Base-by-base conservation (phyloP, 2,113 vertebrate species). In the Pitta sordida region DNA sequence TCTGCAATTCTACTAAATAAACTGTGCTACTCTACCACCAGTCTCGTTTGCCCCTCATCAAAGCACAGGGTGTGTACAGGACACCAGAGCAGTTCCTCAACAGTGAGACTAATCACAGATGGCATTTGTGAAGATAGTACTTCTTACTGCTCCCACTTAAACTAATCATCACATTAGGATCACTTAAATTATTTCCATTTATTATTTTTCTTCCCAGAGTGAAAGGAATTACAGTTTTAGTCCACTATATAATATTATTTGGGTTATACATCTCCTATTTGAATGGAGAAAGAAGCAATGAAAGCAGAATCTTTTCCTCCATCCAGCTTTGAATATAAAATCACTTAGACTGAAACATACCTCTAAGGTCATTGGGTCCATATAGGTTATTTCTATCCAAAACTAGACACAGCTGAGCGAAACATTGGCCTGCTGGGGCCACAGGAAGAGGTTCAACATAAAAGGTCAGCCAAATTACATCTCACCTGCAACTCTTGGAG, bases 391-490 rank as follows among this genome's bases (percentile, higher is more conserved):
- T 91, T 85, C 75, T 65, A 69, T 13, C 48, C 92, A 75, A 83
- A 92, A 41, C 24, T 62, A 49, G 13, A 34, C 5, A 16, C 83
- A 88, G 82, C 59, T 91, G 71, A 94, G 52, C 44, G 60, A 79
- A 94, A 86, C 60, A 51, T 17, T 60, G 65, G 69, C 49, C 77
- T 82, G 65, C 70, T 91, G 86, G 52, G 91, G 69, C 69, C 78
- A 88, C 34, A 60, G 81, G 49, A 88, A 76, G 37, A 93, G 37
- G 29, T 65, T 62, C 4, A 9, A 68, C 53, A 62, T 41, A 79
- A 44, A 64, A 79, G 92, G 92, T 93, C 86, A 92, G 91, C 92
- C 95, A 96, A 92, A 52, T 87, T 93, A 90, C 88, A 84, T n/a
- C 81, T 86, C 95, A 92, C 92, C 95, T 94, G 91, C 93, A 94